These are phyloP conservation scores for Ypsolopha sequella DNA, from an alignment of 2,888 invertebrate species.

Conservation along the genomic window DNA sequence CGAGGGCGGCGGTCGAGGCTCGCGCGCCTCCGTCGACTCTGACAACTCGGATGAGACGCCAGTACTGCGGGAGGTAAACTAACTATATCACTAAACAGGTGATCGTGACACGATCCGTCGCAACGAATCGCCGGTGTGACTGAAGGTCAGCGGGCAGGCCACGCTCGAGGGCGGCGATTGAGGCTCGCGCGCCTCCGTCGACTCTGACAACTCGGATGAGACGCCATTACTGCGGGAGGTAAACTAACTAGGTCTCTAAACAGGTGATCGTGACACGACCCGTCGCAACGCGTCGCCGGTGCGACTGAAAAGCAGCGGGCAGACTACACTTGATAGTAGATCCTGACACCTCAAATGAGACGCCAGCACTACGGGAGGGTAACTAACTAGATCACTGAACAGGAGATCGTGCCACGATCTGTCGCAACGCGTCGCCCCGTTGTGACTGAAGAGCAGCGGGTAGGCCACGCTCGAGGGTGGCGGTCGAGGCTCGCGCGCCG, in stretches of 20 bases:
- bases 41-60: constrained; percentile 57
- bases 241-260: neutral
- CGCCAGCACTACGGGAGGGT: constrained; percentile 31
- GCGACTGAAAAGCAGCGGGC: constrained; percentile 20
- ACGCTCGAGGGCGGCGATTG: constrained; percentile 64
- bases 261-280: too few species aligned
- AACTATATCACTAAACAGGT: too few species aligned
- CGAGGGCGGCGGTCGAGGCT: constrained; percentile 72
- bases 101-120: too few species aligned
- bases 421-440: constrained; percentile 88
- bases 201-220: constrained; percentile 72
- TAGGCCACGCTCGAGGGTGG: constrained; percentile 42
- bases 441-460: constrained; percentile 71
- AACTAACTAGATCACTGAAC: too few species aligned
- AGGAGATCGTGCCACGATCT: too few species aligned
- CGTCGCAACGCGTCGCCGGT: too few species aligned
- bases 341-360: constrained; percentile 68
- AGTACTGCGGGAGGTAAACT: constrained; percentile 22
- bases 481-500: constrained; percentile 80
- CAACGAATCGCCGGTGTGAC: constrained; percentile 91
- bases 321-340: constrained; percentile 66
- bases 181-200: constrained; percentile 83
- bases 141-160: constrained; percentile 44
- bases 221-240: constrained; percentile 31
- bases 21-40: constrained; percentile 84